Base-by-base conservation (phyloP, 1,140 invertebrate species). In the Caenorhabditis briggsae region DNA sequence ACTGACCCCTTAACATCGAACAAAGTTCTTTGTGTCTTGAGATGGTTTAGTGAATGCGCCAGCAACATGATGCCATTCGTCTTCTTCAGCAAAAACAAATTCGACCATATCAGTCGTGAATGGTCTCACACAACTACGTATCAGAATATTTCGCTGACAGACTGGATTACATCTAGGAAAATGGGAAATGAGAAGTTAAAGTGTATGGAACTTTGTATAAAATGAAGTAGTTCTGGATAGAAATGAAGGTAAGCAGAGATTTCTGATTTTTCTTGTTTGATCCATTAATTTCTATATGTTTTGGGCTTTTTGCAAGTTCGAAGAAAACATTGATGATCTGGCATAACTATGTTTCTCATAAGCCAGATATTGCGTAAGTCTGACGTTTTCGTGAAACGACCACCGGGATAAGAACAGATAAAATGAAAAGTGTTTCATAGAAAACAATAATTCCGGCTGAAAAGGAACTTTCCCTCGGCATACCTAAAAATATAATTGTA, bases 161-260 rank as follows among this genome's bases (percentile, higher is more conserved):
- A 50, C 70, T n/a, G 20, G 46, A 78, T 50, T 20, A 53, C 70
- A 78, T 48, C 70, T 78, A 78, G 70, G 70, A 78, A 46, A 78
- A 53, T 11, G 20, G 18, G 50, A 78, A 48, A 78, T 12, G 11
- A 2, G n/a, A n/a, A 78, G 20, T 50, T 20, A n/a, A 53, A 46
- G 41, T 41, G 18, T 0, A 5, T 25, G 25, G 33, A 33, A 48
- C 5, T 12, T 18, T 12, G 46, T 70, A 70, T 70, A 48, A 46
- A 46, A 70, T 11, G 14, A 2, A 14, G n/a, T 1, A 8, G 59
- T 61, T 61, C 59, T 9, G 23, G 56, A n/a, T 9, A 20, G 20
- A 58, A n/a, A 5, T 58, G 23, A 70, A 8, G 2, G 33, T 2
- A 33, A 33, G 33, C 33, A 33, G 33, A 33, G 33, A 33, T 33